phyloP scores from a whole-genome alignment of 1,140 invertebrate genomes.

The Drosophila eugracilis region DNA sequence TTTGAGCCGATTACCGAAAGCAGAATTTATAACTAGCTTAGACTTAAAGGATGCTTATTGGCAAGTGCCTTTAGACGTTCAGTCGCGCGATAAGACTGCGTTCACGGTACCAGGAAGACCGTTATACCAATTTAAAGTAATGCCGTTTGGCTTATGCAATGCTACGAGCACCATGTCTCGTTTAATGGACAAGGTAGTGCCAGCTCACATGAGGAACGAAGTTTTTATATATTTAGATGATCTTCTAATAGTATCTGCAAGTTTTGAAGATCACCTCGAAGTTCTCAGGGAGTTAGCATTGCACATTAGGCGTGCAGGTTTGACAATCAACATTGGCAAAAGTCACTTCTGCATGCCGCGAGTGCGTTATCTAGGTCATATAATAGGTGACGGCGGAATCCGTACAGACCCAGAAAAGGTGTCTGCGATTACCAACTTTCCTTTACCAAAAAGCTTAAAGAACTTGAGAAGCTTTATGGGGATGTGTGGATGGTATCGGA shows the following conservation, averaged over 20 bases:
- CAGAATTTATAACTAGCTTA: no score
- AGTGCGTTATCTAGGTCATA: slow-evolving; percentile 4
- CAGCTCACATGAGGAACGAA: slow-evolving; percentile 4
- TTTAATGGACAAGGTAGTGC: no score
- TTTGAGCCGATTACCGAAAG: no score
- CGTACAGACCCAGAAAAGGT: slow-evolving; percentile 1
- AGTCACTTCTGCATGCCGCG: slow-evolving; percentile 8
- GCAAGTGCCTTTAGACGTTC: no score
- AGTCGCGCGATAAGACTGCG: no score
- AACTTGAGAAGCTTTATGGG: no score
- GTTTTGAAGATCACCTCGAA: neutral
- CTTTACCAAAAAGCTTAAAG: neutral
- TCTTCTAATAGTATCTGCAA: neutral
- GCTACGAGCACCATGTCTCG: no score
- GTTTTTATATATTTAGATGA: slow-evolving; percentile 3
- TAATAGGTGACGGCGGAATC: slow-evolving; percentile 7
- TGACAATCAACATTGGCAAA: slow-evolving; percentile 9
- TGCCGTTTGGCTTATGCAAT: neutral
- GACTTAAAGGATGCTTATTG: no score
- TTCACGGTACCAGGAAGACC: no score
- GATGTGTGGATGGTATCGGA: no score
- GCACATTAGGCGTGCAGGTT: no score
- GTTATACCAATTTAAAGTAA: no score
- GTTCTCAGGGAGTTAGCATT: neutral
- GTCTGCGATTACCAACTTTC: neutral